phyloP scores from a whole-genome alignment of 53 echinoderm and acorn worm genomes.

The Holothuria scabra region DNA sequence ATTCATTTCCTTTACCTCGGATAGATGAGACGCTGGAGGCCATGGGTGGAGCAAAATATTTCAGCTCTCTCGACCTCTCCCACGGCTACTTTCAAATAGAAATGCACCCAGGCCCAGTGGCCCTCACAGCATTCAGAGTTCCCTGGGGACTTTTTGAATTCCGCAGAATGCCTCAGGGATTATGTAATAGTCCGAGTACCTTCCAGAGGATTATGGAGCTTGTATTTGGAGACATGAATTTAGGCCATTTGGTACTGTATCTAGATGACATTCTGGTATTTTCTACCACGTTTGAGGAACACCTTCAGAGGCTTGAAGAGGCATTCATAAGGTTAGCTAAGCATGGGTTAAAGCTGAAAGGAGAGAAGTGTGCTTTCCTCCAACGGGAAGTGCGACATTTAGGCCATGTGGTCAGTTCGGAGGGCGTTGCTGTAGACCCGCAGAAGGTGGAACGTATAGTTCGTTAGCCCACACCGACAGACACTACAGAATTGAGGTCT shows the following conservation, averaged over 20 bases:
- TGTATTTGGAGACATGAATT: constrained; percentile 65
- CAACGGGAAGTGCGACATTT: constrained; percentile 48
- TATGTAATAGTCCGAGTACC: constrained; percentile 58
- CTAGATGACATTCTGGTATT: constrained; percentile 69
- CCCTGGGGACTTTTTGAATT: constrained; percentile 72
- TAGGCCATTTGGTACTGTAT: constrained; percentile 47
- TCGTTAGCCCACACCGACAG: constrained; percentile 47
- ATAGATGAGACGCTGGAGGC: constrained; percentile 65
- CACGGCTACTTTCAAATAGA: constrained; percentile 73
- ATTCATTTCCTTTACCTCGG: constrained; percentile 65
- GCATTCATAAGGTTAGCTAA: constrained; percentile 51
- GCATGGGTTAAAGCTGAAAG: constrained; percentile 72
- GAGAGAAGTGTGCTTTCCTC: constrained; percentile 55
- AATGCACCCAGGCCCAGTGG: constrained; percentile 60
- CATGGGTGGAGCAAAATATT: constrained; percentile 57
- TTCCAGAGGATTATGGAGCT: constrained; percentile 67
- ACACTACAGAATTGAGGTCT: constrained; percentile 36
- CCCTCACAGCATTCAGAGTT: constrained; percentile 66
- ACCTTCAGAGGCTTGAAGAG: constrained; percentile 45
- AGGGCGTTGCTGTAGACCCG: constrained; percentile 52
- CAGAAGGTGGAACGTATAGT: constrained; percentile 45
- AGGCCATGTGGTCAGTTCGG: constrained; percentile 45
- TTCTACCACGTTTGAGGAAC: constrained; percentile 61
- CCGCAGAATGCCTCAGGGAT: constrained; percentile 51
- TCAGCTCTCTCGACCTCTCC: constrained; percentile 61